phyloP scores from a whole-genome alignment of 2,797 vertebrate species.

The Buphagus erythrorhynchus region DNA sequence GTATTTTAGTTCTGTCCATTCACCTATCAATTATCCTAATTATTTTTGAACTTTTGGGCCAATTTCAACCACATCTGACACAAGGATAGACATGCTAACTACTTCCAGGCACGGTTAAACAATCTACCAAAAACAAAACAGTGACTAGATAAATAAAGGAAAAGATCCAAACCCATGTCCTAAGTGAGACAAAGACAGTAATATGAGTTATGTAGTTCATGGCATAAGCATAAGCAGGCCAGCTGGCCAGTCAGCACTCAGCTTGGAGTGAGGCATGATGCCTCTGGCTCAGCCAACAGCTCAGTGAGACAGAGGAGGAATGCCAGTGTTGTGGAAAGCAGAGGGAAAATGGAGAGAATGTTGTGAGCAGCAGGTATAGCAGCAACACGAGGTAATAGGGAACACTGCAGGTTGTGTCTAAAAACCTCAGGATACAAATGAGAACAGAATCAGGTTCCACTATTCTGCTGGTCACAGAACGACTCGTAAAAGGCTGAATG shows the following conservation, averaged over 20 bases:
- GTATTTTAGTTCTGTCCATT: neutral
- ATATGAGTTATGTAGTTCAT: rapidly evolving
- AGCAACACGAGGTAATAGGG: neutral
- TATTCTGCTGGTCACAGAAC: neutral
- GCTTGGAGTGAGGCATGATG: neutral
- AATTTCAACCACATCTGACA: neutral
- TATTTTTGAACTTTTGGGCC: neutral
- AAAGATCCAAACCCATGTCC: neutral
- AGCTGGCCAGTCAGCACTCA: neutral
- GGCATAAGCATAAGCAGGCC: neutral
- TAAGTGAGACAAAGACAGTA: neutral
- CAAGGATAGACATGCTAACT: neutral
- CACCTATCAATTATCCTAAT: neutral
- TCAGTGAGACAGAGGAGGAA: neutral
- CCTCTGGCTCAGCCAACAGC: neutral
- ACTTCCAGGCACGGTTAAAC: neutral
- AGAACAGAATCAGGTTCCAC: neutral
- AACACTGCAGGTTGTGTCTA: neutral
- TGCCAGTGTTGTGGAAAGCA: neutral
- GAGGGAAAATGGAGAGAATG: neutral
- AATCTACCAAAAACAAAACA: neutral
- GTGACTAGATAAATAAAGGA: neutral
- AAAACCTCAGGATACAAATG: neutral
- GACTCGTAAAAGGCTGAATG: neutral
- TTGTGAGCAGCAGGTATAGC: neutral